These are phyloP conservation scores for Anolis sagrei DNA, from an alignment of 2,113 vertebrate genomes.

Conservation along the genomic window DNA sequence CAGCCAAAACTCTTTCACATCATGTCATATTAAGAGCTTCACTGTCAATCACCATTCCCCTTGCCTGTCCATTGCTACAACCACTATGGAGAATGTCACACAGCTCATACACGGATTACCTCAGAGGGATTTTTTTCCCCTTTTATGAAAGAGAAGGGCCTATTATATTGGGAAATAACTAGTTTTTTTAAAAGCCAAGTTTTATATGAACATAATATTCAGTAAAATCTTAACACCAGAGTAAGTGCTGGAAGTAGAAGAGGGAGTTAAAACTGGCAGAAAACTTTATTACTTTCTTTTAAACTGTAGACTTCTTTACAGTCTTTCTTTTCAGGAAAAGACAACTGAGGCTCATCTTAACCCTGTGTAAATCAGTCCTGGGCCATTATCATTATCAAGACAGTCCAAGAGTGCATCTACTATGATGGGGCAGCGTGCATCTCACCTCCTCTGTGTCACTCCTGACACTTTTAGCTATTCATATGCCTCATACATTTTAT, in stretches of 20 bases:
- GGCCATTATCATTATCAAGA: too few species aligned
- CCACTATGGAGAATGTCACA: conserved; percentile 30
- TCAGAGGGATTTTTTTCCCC: background rate
- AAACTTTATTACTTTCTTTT: background rate
- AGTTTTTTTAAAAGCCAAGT: conserved; percentile 47
- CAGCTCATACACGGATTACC: rapidly evolving
- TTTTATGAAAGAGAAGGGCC: conserved; percentile 31
- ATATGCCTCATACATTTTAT: too few species aligned
- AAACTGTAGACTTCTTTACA: background rate
- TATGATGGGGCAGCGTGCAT: too few species aligned
- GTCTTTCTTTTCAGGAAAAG: too few species aligned
- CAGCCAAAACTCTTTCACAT: conserved; percentile 28
- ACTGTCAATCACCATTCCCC: conserved; percentile 2
- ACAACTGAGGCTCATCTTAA: too few species aligned
- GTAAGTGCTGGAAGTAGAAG: background rate
- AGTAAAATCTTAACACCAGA: conserved; percentile 5
- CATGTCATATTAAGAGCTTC: conserved; percentile 47
- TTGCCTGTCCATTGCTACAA: conserved; percentile 32
- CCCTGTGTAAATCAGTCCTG: too few species aligned
- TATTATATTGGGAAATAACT: conserved; percentile 41
- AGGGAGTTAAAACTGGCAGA: background rate
- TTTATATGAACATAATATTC: background rate
- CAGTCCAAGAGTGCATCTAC: too few species aligned
- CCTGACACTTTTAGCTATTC: too few species aligned
- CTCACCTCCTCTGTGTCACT: too few species aligned